Percentiles rank a stretch among this genome's conserved stretches.
phyloP scores from a whole-genome alignment of 2,888 invertebrate species.

The Melanargia galathea region DNA sequence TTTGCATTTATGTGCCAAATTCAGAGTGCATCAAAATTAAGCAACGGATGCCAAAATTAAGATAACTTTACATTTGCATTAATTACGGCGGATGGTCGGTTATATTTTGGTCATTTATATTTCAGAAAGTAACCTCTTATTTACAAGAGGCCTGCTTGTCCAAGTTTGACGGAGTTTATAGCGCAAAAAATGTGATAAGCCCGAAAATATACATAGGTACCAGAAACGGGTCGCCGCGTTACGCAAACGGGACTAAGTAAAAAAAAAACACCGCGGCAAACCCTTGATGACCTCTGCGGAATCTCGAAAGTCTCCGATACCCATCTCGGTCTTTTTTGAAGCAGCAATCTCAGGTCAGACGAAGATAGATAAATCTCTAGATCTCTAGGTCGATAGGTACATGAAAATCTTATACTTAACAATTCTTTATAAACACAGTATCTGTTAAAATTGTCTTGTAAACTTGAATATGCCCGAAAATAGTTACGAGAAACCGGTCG shows the following conservation, averaged over 20 bases:
- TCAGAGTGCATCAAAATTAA: not conserved
- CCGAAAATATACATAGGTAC: not conserved
- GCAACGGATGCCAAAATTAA: not conserved
- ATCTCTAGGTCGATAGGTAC: too few species aligned
- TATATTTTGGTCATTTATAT: not conserved
- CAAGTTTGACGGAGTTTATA: not conserved
- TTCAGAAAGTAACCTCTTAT: not conserved
- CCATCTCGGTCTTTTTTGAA: not conserved
- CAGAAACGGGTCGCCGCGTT: not conserved
- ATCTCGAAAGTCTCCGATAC: not conserved
- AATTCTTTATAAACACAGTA: too few species aligned
- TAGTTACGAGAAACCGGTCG: conserved; percentile 31
- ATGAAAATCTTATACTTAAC: too few species aligned
- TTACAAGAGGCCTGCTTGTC: not conserved
- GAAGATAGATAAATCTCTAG: too few species aligned
- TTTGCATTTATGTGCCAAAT: not conserved
- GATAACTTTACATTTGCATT: not conserved
- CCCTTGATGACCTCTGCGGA: not conserved
- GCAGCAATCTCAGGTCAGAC: not conserved
- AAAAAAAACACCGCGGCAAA: not conserved
- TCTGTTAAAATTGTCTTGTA: too few species aligned
- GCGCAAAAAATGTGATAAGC: not conserved
- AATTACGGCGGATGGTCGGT: not conserved
- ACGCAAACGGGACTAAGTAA: not conserved
- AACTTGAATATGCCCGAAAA: not conserved